Base-by-base conservation (phyloP, 1,140 invertebrate genomes). In the Leptinotarsa defecta region DNA sequence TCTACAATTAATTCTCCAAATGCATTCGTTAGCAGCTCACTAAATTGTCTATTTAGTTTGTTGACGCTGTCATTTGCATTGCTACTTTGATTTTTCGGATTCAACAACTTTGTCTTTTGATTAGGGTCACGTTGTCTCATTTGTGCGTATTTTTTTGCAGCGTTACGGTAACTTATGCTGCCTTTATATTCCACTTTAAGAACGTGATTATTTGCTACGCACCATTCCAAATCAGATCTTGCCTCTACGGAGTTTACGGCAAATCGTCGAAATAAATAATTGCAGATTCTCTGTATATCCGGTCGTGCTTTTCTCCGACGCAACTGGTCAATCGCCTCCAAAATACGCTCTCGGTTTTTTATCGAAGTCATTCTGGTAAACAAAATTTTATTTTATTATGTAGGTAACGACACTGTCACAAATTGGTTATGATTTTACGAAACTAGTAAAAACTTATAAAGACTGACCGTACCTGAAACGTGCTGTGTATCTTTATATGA, bases 131-230 rank as follows among this genome's bases (percentile, higher is more conserved):
- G 76, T 77, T 89, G 88, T 24, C 87, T 84, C 73, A 88, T 87
- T 8, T 88, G 81, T 43, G 82, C 80, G 77, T 89, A 88, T 88
- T 91, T 92, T 86, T 92, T 92, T n/a, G 90, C 90, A 11, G 93
- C 93, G 86, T 94, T 95, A 78, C 94, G 87, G 81, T 95, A 95
- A 85, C 93, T 94, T 65, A 91, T 92, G 85, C 90, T 93, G 77
- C 94, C 93, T 86, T 96, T 95, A 85, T 95, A 95, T 81, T 95
- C 93, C 5, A 95, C 94, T 88, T 94, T 94, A 72, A 94, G 90
- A 15, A 96, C 92, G 76, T 91, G 90, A 83, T 92, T 92, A 62
- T 89, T 89, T 80, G 94, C 92, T 3, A 95, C 91, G 78, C 94
- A 89, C 83, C 89, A 88, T 83, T 94, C 91, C 2, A 96, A 85